Evolutionary conservation across 1,140 invertebrate genomes (phyloP), one percentile per base, ranked within the genome.

Genomic region (Venustaconcha ellipsiformis): DNA sequence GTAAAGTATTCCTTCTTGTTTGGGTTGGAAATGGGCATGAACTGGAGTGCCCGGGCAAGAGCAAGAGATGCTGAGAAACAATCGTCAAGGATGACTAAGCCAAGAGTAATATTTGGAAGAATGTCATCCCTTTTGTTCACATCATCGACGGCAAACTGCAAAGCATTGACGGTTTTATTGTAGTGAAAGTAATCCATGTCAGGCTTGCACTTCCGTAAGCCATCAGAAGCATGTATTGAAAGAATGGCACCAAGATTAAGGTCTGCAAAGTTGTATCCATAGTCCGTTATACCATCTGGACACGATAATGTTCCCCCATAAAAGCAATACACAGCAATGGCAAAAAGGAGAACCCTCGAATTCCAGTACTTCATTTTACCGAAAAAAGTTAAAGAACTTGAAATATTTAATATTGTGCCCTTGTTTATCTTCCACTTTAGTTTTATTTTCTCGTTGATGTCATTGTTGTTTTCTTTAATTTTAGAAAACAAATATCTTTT

Each of bases 161-260:
- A 17, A 0, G 80, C 80, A 65, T 83, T 76, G 11, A 81, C 76
- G 66, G 74, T 80, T 59, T 83, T 76, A 8, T 80, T 63, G 14
- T 74, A 71, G 14, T 76, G 65, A 6, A 72, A 57, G 23, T 73
- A 67, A 37, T 72, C 59, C 30, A 76, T 78, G 57, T 56, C 55
- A 17, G 71, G 26, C 15, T 67, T 69, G 37, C 82, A 83, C 15
- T 67, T 74, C 18, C 64, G 64, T 4, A 75, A 57, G 14, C 72
- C 69, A 18, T 64, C 56, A 3, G 76, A 78, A 2, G 70, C 74
- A 69, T 82, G 82, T 2, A 83, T 75, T 55, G 80, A 79, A 13
- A 83, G 63, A 18, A 83, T 74, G 60, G 76, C 78, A 18, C 82
- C 82, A 48, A 83, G 73, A 63, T 82, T 83, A 60, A 83, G 64